These are phyloP conservation scores for Pyrrhia umbra DNA, from an alignment of 2,888 invertebrate genomes.

Conservation along the genomic window DNA sequence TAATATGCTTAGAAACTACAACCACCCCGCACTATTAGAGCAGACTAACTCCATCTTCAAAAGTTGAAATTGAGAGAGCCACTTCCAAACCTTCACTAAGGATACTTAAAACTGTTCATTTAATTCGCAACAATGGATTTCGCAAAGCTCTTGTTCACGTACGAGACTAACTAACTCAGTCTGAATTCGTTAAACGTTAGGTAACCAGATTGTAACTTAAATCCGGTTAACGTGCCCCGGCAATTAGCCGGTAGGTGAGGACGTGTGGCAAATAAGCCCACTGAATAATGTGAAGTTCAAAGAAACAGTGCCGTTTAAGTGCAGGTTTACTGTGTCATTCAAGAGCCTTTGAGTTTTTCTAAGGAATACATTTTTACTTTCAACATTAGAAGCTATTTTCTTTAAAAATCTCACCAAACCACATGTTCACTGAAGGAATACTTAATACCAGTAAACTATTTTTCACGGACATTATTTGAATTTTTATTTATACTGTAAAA, in stretches of 20 bases:
- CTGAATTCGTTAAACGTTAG: slow-evolving; percentile 84
- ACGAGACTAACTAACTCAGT: slow-evolving; percentile 78
- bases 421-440: too few relatives aligned
- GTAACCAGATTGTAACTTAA: slow-evolving; percentile 86
- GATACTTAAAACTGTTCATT: slow-evolving; percentile 56
- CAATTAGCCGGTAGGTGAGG: slow-evolving; percentile 83
- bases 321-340: slow-evolving; percentile 8
- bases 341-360: slow-evolving; percentile 27
- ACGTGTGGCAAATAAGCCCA: slow-evolving; percentile 74
- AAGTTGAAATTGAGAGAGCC: slow-evolving; percentile 18
- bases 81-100: slow-evolving; percentile 38
- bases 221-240: slow-evolving; percentile 80
- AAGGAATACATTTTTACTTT: slow-evolving; percentile 8
- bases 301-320: slow-evolving; percentile 28
- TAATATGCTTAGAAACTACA: slow-evolving; percentile 3
- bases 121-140: slow-evolving; percentile 62
- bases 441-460: too few relatives aligned
- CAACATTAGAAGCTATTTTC: background rate
- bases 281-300: slow-evolving; percentile 55
- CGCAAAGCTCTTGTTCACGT: slow-evolving; percentile 69
- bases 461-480: too few relatives aligned
- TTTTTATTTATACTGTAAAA: too few relatives aligned
- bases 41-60: slow-evolving; percentile 1
- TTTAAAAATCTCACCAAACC: background rate
- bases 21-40: background rate